Evolutionary conservation across 2,113 vertebrate genomes (phyloP).

Genomic region (Oryzias melastigma): DNA sequence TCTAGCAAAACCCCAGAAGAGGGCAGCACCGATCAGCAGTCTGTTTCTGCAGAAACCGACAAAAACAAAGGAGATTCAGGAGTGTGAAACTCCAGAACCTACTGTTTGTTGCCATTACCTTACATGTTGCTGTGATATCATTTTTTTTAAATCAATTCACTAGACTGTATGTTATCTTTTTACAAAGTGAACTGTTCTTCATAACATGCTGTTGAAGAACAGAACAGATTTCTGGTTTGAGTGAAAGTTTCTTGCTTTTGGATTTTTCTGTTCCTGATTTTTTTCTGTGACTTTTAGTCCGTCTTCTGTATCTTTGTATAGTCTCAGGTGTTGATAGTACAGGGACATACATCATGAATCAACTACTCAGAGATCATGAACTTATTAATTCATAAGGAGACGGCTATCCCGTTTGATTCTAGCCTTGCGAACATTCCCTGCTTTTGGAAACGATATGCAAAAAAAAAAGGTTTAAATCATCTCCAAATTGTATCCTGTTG

Average conservation of each 20-base stretch:
- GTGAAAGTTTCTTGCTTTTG: constrained; percentile 56
- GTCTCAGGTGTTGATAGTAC: constrained; percentile 68
- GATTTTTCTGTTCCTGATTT: constrained; percentile 47
- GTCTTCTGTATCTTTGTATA: constrained; percentile 43
- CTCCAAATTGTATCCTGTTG: background rate
- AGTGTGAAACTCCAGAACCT: constrained; percentile 44
- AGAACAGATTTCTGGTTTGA: constrained; percentile 41
- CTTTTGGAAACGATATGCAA: constrained; percentile 3
- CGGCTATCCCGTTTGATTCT: constrained; percentile 2
- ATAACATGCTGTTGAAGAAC: constrained; percentile 62
- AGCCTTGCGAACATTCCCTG: background rate
- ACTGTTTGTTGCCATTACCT: constrained; percentile 23
- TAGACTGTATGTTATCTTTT: constrained; percentile 44
- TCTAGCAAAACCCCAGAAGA: constrained; percentile 47
- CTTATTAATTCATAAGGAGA: constrained; percentile 2
- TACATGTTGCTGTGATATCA: constrained; percentile 49
- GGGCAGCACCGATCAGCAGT: constrained; percentile 42
- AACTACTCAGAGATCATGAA: constrained; percentile 38
- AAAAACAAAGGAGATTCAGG: constrained; percentile 41
- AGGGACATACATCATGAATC: constrained; percentile 51
- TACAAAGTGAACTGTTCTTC: constrained; percentile 40
- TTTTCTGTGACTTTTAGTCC: constrained; percentile 39
- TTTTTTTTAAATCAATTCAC: constrained; percentile 54
- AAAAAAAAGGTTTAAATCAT: constrained; percentile 17
- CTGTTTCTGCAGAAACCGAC: constrained; percentile 15